Conservation (phyloP, 2,113 vertebrate species). For the Nasalis larvatus region DNA sequence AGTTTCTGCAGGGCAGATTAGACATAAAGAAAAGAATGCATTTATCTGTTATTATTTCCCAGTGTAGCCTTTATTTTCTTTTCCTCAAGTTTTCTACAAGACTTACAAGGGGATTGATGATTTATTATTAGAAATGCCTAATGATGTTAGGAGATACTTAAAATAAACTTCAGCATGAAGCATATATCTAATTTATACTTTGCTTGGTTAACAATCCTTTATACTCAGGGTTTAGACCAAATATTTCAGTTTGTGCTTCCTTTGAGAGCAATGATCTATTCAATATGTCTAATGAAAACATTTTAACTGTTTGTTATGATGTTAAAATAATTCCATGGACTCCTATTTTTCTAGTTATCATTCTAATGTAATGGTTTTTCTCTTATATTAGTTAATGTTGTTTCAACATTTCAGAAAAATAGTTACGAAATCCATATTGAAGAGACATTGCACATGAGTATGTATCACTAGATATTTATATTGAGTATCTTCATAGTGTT, state of each 20-base stretch:
- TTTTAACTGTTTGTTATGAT: conserved; percentile 20
- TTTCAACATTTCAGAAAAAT: conserved; percentile 11
- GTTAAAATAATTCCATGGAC: neutral
- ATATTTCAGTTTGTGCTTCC: conserved; percentile 33
- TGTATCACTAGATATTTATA: neutral
- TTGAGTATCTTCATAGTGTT: neutral
- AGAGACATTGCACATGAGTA: neutral
- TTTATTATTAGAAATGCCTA: conserved; percentile 7
- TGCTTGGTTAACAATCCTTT: conserved; percentile 48
- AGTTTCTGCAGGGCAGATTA: neutral
- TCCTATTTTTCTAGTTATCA: conserved; percentile 1
- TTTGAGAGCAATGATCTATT: conserved; percentile 9
- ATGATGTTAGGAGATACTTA: neutral
- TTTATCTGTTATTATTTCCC: neutral
- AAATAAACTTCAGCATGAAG: conserved; percentile 37
- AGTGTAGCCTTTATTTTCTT: neutral
- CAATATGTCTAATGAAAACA: neutral
- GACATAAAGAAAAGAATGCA: neutral
- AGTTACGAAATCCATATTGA: neutral
- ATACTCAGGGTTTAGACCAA: neutral
- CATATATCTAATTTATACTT: conserved; percentile 18
- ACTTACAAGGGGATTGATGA: neutral
- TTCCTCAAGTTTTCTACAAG: neutral
- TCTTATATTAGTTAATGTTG: neutral
- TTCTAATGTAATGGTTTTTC: neutral